These are phyloP conservation scores for Pachliopta kotzebuea DNA, from an alignment of 2,888 invertebrate genomes.

Conservation along the genomic window DNA sequence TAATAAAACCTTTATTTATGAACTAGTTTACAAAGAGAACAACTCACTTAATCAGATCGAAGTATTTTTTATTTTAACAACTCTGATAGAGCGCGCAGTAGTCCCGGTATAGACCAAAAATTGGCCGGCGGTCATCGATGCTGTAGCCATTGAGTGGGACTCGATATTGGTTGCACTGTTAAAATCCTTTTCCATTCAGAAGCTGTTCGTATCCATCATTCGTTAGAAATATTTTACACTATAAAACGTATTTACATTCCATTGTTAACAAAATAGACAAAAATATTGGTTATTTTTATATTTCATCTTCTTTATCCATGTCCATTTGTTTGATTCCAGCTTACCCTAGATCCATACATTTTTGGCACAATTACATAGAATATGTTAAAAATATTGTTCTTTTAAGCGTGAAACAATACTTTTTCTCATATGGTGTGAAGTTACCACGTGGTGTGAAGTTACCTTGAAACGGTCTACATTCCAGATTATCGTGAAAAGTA, in stretches of 20 bases:
- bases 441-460: no score
- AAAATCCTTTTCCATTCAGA: neutral
- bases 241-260: neutral
- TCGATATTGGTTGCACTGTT: neutral
- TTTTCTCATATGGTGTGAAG: no score
- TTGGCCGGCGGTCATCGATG: neutral
- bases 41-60: neutral
- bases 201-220: neutral
- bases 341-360: no score
- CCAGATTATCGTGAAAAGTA: no score
- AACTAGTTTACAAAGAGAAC: neutral
- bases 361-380: no score
- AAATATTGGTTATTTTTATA: neutral
- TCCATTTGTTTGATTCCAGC: no score
- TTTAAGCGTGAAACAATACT: no score
- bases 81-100: neutral
- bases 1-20: no score
- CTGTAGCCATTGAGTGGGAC: neutral
- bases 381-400: no score
- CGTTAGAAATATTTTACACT: neutral
- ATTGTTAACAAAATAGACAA: neutral
- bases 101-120: neutral
- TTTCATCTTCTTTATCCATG: no score
- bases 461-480: no score
- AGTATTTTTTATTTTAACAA: neutral